These are phyloP conservation scores for Anableps anableps DNA, from an alignment of 2,797 vertebrate species.

Conservation along the genomic window DNA sequence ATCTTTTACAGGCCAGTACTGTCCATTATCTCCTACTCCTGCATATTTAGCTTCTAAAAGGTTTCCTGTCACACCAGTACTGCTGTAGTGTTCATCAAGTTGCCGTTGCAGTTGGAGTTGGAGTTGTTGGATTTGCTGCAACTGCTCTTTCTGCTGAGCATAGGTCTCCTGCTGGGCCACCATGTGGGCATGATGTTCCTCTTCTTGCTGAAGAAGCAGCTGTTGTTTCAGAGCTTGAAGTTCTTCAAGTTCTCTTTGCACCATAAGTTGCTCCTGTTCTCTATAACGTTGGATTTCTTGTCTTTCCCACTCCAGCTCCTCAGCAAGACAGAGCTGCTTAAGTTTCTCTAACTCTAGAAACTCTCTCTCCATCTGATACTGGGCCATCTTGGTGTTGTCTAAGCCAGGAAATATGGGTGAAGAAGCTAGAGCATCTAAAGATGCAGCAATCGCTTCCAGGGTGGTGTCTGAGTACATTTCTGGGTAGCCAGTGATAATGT, in stretches of 20 bases:
- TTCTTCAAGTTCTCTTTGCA: conserved; percentile 97
- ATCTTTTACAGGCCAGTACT: conserved; percentile 94
- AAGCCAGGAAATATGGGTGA: conserved; percentile 88
- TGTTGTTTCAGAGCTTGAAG: conserved; percentile 97
- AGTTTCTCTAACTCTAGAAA: conserved; percentile 97
- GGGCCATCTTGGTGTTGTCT: conserved; percentile 93
- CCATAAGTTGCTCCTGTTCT: conserved; percentile 97
- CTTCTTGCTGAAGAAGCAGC: conserved; percentile 95
- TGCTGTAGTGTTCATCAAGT: conserved; percentile 93
- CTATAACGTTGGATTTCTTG: conserved; percentile 98
- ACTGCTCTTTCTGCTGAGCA: conserved; percentile 93
- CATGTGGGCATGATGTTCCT: conserved; percentile 96
- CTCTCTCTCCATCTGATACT: conserved; percentile 95
- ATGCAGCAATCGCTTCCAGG: conserved; percentile 83
- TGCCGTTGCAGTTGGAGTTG: conserved; percentile 97
- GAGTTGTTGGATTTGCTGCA: conserved; percentile 96
- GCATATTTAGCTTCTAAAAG: conserved; percentile 90
- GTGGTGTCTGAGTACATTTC: conserved; percentile 90
- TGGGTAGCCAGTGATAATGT: conserved; percentile 88
- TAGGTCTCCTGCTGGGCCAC: conserved; percentile 97
- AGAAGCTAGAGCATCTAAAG: conserved; percentile 86
- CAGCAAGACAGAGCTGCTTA: conserved; percentile 95
- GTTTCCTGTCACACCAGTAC: conserved; percentile 85
- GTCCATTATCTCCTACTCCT: conserved; percentile 85
- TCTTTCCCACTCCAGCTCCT: conserved; percentile 97